These are phyloP conservation scores for Diarsia dahlii DNA, from an alignment of 2,888 invertebrate genomes.

Conservation along the genomic window DNA sequence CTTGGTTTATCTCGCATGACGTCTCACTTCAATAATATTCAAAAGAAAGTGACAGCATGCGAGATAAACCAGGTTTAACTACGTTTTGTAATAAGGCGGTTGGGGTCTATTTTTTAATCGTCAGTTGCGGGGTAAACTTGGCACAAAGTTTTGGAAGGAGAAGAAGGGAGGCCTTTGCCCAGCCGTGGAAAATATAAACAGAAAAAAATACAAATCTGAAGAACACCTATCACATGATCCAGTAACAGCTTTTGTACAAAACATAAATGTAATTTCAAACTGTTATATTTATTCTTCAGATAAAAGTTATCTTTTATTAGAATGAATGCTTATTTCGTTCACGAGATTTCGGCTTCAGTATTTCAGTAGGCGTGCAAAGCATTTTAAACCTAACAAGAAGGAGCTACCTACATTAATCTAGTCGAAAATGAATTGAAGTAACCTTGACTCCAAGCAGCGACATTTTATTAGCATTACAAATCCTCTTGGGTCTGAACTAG, in stretches of 20 bases:
- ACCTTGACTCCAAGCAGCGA: slow-evolving; percentile 55
- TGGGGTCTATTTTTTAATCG: not conserved
- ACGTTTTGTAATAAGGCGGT: too few relatives aligned
- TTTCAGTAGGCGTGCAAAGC: slow-evolving; percentile 19
- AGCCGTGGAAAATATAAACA: too few relatives aligned
- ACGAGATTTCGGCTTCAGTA: not conserved
- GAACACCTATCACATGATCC: not conserved
- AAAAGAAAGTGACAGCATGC: too few relatives aligned
- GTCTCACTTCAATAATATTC: too few relatives aligned
- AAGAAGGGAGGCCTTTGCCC: too few relatives aligned
- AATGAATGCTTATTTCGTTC: not conserved
- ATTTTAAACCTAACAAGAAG: slow-evolving; percentile 24
- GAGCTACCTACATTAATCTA: slow-evolving; percentile 41
- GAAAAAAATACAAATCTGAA: not conserved
- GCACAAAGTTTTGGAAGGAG: too few relatives aligned
- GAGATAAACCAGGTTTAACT: too few relatives aligned
- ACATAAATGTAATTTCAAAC: not conserved
- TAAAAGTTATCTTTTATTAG: not conserved
- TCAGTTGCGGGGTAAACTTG: not conserved
- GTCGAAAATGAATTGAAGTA: slow-evolving; percentile 44
- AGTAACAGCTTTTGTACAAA: not conserved
- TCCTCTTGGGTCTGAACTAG: slow-evolving; percentile 57
- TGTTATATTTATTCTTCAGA: slow-evolving; percentile 1
- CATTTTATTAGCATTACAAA: slow-evolving; percentile 58
- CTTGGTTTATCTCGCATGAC: too few relatives aligned